These are phyloP conservation scores for Caenorhabditis sulstoni DNA, from an alignment of 2,888 invertebrate species.

Conservation along the genomic window DNA sequence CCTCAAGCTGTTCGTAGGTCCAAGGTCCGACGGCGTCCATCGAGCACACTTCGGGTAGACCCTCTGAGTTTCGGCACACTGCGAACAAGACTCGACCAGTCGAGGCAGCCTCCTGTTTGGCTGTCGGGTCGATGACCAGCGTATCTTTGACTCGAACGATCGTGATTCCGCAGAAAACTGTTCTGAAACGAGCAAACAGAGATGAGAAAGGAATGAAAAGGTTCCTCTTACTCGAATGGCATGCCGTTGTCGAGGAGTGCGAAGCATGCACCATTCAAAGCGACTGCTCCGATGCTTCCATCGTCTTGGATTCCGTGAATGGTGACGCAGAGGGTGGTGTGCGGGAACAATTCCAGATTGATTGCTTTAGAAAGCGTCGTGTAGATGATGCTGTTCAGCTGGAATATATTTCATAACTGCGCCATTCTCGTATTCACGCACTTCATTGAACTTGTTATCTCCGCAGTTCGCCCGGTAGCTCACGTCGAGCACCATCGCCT, in stretches of 20 bases:
- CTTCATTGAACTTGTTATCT: conserved; percentile 57
- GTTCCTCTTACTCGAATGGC: conserved; percentile 50
- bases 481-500: conserved; percentile 63
- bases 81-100: conserved; percentile 65
- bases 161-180: conserved; percentile 69
- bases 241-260: conserved; percentile 67
- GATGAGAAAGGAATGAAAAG: neutral
- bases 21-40: conserved; percentile 47
- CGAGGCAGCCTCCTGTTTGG: conserved; percentile 58
- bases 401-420: conserved; percentile 9
- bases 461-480: conserved; percentile 61
- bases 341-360: conserved; percentile 65
- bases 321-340: conserved; percentile 65
- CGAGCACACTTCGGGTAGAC: conserved; percentile 39
- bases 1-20: conserved; percentile 39
- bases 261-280: conserved; percentile 65
- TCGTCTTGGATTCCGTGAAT: conserved; percentile 67
- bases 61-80: conserved; percentile 27
- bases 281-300: conserved; percentile 66
- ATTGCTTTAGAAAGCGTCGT: conserved; percentile 60
- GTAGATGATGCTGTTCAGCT: conserved; percentile 63
- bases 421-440: neutral
- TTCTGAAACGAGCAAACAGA: too few species aligned
- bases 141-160: conserved; percentile 64
- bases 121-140: conserved; percentile 65